Evolutionary conservation across 2,888 invertebrate genomes (phyloP).

Genomic region (Drosophila nigricruria): DNA sequence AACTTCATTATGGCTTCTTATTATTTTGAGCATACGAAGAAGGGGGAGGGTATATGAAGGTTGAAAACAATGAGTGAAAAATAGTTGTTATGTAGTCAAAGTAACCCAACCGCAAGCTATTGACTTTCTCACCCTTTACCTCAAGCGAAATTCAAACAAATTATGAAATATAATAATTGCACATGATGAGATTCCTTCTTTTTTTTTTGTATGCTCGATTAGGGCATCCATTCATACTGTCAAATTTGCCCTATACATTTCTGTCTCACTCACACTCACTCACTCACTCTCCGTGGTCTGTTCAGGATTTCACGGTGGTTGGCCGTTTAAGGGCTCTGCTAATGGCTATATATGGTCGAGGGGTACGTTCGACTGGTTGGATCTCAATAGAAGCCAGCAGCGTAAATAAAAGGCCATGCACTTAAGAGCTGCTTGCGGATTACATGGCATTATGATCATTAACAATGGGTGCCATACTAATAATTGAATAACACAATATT

Average conservation of each 20-base stretch:
- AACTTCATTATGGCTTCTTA: background rate
- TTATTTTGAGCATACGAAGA: background rate
- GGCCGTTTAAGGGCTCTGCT: conserved; percentile 56
- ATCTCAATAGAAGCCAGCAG: conserved; percentile 67
- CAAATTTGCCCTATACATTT: conserved; percentile 52
- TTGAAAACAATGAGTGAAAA: conserved; percentile 12
- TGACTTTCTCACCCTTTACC: conserved; percentile 81
- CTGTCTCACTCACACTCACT: background rate
- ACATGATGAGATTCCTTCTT: conserved; percentile 72
- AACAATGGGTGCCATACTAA: conserved; percentile 66
- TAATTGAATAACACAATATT: conserved; percentile 78
- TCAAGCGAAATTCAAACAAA: conserved; percentile 64
- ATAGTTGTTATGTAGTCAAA: conserved; percentile 7
- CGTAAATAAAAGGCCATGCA: conserved; percentile 78
- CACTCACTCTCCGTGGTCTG: conserved; percentile 5
- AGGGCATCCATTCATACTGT: conserved; percentile 46
- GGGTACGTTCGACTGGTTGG: conserved; percentile 34
- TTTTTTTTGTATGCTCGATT: conserved; percentile 51
- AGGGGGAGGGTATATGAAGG: background rate
- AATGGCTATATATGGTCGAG: conserved; percentile 43
- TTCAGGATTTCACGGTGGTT: conserved; percentile 58
- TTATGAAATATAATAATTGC: conserved; percentile 81
- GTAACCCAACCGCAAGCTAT: conserved; percentile 63
- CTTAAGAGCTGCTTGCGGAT: conserved; percentile 74
- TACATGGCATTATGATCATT: conserved; percentile 74